Evolutionary conservation across 2,113 vertebrate species (phyloP), one percentile per base, ranked within the genome.

Genomic region (Rhea pennata): DNA sequence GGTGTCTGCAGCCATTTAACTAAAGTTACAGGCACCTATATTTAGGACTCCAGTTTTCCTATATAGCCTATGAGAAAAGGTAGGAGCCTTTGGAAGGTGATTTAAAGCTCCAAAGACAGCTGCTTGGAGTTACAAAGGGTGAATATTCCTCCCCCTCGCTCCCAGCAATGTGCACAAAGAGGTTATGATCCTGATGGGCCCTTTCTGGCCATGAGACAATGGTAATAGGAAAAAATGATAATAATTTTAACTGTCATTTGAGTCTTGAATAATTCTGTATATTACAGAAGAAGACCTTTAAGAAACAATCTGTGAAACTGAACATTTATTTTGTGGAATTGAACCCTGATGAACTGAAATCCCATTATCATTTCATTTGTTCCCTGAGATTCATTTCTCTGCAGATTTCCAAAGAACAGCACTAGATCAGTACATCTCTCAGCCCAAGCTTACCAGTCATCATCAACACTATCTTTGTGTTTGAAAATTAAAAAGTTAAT

Each of bases 401-500:
- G 80, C 91, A 93, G 93, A 95, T 97, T 97, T 97, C 97, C 97
- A 97, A 96, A 97, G 97, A 97, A 93, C 93, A 79, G 81, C 59
- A 69, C 59, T 96, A 92, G 86, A 97, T 97, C 97, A 93, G 95
- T 88, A 96, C 66, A 97, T 97, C 92, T 97, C 69, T 95, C 88
- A 92, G 92, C 91, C 96, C 96, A 96, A 93, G 93, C 95, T 96
- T 95, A 96, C 96, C 90, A 97, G 94, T 94, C 97, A 97, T 97
- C 96, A 97, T 95, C 97, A 97, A 97, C 94, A 95, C 75, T 96
- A 97, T 95, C 97, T 97, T 97, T 97, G 94, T 96, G 88, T 95
- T 97, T 93, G 92, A 97, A 97, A 97, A 97, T 97, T 96, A 97
- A 94, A 96, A 97, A 97, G 97, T 96, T 97, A 97, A 97, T 97